Conservation (phyloP, 1,140 invertebrate species). For the Ditylenchus dipsaci region DNA sequence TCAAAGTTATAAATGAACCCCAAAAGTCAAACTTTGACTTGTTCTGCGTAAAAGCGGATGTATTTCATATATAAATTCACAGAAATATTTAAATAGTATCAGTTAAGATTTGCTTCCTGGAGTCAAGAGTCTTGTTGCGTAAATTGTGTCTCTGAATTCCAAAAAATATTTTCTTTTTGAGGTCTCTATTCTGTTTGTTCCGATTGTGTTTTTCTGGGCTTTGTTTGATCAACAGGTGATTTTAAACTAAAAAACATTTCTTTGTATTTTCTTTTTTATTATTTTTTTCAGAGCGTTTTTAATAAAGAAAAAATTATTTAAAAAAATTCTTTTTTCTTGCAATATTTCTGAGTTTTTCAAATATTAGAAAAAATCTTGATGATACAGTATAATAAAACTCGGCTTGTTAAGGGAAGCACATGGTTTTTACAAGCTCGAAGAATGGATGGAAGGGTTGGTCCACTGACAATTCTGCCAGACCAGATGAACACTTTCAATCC, state of each 20-base stretch:
- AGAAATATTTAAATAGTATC: background rate
- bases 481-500: conserved; percentile 72
- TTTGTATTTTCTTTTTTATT: too few relatives aligned
- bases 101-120: conserved; percentile 57
- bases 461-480: conserved; percentile 70
- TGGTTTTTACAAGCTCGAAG: conserved; percentile 37
- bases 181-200: conserved; percentile 61
- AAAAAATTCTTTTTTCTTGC: too few relatives aligned
- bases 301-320: too few relatives aligned
- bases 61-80: too few relatives aligned
- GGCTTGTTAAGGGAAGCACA: conserved; percentile 25
- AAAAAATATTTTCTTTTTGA: too few relatives aligned
- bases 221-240: conserved; percentile 65
- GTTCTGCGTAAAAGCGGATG: too few relatives aligned
- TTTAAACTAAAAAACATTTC: too few relatives aligned
- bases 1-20: too few relatives aligned
- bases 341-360: too few relatives aligned
- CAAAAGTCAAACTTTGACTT: too few relatives aligned
- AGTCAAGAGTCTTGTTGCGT: conserved; percentile 58
- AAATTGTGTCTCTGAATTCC: too few relatives aligned
- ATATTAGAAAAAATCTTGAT: background rate
- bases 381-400: background rate
- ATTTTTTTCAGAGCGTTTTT: too few relatives aligned
- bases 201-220: conserved; percentile 64
- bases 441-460: conserved; percentile 60